These are phyloP conservation scores for Hemibagrus wyckioides DNA, from an alignment of 2,113 vertebrate species.

Conservation along the genomic window DNA sequence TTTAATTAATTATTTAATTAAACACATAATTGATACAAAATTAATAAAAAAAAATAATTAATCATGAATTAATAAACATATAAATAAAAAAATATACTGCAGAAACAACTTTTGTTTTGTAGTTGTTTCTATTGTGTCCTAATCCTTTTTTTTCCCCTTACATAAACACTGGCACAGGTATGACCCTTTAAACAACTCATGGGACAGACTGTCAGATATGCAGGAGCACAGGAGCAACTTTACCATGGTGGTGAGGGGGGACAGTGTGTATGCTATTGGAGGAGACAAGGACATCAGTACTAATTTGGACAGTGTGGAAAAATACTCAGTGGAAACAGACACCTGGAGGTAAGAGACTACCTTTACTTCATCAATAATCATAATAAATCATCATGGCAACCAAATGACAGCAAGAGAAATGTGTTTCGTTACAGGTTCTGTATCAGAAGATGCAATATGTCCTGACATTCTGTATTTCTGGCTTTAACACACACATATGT, in stretches of 20 bases:
- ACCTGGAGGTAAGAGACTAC: constrained; percentile 70
- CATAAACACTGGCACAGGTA: constrained; percentile 52
- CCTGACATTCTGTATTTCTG: background rate
- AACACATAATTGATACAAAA: too few species aligned
- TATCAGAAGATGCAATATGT: background rate
- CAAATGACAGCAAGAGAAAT: background rate
- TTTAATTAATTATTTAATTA: too few species aligned
- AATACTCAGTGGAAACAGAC: constrained; percentile 66
- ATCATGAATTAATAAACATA: background rate
- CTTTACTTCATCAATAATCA: background rate
- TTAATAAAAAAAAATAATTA: too few species aligned
- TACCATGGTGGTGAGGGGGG: constrained; percentile 56
- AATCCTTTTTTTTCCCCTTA: background rate
- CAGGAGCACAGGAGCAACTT: constrained; percentile 73
- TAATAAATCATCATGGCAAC: background rate
- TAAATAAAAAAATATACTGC: background rate
- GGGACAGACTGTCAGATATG: constrained; percentile 73
- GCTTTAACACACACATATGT: background rate
- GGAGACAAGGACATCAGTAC: constrained; percentile 72
- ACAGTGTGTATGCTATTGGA: constrained; percentile 68
- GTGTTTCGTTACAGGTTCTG: background rate
- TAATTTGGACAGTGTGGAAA: constrained; percentile 73
- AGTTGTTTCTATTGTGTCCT: background rate
- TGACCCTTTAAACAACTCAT: constrained; percentile 62
- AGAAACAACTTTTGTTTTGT: background rate